These are phyloP conservation scores for Creontiades dilutus DNA, from an alignment of 2,888 invertebrate species.

Conservation along the genomic window DNA sequence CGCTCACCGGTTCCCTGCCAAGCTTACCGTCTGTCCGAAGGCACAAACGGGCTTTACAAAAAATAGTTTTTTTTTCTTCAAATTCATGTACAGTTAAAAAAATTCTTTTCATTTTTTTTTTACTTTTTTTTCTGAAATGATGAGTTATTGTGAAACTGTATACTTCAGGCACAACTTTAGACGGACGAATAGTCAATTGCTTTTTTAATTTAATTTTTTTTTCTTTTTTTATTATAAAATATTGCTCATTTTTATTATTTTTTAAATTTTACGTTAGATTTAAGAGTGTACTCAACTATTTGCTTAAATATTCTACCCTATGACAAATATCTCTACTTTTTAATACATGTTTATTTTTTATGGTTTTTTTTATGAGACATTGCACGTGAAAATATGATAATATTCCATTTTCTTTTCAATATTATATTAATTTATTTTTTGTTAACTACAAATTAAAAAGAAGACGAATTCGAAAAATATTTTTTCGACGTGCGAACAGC, in stretches of 20 bases:
- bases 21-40: slow-evolving; percentile 70
- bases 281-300: slow-evolving; percentile 40
- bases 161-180: slow-evolving; percentile 71
- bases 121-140: slow-evolving; percentile 61
- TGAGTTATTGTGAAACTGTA: slow-evolving; percentile 71
- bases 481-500: not conserved
- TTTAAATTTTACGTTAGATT: slow-evolving; percentile 10
- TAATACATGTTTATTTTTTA: slow-evolving; percentile 37
- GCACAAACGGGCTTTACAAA: slow-evolving; percentile 71
- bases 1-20: slow-evolving; percentile 63
- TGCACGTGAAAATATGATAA: slow-evolving; percentile 68
- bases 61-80: slow-evolving; percentile 60
- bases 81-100: slow-evolving; percentile 46
- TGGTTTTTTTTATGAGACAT: slow-evolving; percentile 57
- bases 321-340: slow-evolving; percentile 42
- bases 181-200: slow-evolving; percentile 70
- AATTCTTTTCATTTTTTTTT: slow-evolving; percentile 1
- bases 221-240: slow-evolving; percentile 67
- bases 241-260: slow-evolving; percentile 64
- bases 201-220: slow-evolving; percentile 56
- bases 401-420: slow-evolving; percentile 38
- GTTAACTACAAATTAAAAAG: slow-evolving; percentile 45
- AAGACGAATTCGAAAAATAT: slow-evolving; percentile 39
- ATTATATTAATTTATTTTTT: not conserved
- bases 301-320: slow-evolving; percentile 51